A percentile compares a stretch with the other conserved stretches of the same genome.
Evolutionary conservation across 1,140 invertebrate species (phyloP).

Genomic region (Cataglyphis hispanica): DNA sequence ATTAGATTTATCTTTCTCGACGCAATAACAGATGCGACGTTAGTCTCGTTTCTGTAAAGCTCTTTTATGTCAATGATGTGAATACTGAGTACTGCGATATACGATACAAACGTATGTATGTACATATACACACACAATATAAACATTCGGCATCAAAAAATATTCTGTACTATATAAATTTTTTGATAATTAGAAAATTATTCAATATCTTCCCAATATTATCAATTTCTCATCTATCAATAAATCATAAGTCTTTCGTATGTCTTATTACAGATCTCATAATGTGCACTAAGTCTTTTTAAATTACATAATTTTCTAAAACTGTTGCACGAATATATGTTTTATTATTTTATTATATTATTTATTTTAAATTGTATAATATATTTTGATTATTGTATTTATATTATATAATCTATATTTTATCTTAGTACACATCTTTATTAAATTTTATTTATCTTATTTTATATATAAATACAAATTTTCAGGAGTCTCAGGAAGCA

Average conservation of each 20-base stretch:
- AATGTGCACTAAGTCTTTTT: background rate
- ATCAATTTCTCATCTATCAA: background rate
- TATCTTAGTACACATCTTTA: too few species aligned
- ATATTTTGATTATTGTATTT: background rate
- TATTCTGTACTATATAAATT: background rate
- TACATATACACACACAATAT: background rate
- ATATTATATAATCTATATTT: too few species aligned
- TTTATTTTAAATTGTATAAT: background rate
- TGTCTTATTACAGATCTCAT: background rate
- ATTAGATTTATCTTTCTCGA: background rate
- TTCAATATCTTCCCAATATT: background rate
- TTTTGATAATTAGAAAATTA: slow-evolving; percentile 15
- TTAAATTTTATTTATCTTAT: slow-evolving; percentile 1
- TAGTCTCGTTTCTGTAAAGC: background rate
- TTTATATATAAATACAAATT: background rate
- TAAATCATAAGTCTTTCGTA: background rate
- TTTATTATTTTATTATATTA: background rate
- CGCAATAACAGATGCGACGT: background rate
- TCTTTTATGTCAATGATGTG: background rate
- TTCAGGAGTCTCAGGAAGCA: background rate
- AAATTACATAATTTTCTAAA: background rate
- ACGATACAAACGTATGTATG: background rate
- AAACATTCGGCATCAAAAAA: background rate
- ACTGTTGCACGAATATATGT: background rate
- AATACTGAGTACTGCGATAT: background rate